Evolutionary conservation across 2,113 vertebrate genomes (phyloP), one percentile per base, ranked within the genome.

Genomic region (Camelus dromedarius): DNA sequence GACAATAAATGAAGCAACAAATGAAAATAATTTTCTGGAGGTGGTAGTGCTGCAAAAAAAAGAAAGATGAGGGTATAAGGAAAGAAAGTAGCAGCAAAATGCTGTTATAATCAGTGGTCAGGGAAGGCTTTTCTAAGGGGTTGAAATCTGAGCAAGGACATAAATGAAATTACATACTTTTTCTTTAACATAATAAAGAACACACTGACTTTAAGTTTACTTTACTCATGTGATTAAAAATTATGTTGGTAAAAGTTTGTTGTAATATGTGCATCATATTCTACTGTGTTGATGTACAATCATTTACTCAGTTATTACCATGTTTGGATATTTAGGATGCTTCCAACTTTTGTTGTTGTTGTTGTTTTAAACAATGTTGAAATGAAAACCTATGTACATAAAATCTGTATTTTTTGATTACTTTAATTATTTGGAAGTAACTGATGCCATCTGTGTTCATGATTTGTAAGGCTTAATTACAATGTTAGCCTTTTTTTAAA

Each of bases 341-440:
- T 87, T 83, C 38, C 14, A 70, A 12, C 42, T 83, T 83, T 72
- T 97, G 22, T 81, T 56, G n/a, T 46, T 90, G 24, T 69, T 84
- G 7, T 84, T 67, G 73, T 79, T 92, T 82, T 93, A 52, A 96
- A 92, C 28, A 80, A 52, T 58, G 24, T 84, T 89, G 80, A 87
- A 90, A 87, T 92, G 67, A 91, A 62, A 46, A 50, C 18, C 28
- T 76, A 35, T 79, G 9, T 83, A 38, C 13, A 73, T 56, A 46
- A 73, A 80, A 46, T 58, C n/a, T 58, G 26, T 60, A 38, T 90
- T 92, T 92, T 58, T 76, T 24, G 38, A 8, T 81, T 42, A 69
- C 46, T 85, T 72, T 87, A 64, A 52, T 87, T 58, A 91, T 91
- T 62, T 94, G 50, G 42, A 11, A 89, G 18, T 35, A 26, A 95